Evolutionary conservation across 2,888 invertebrate species (phyloP).

Genomic region (Cryptus armator): DNA sequence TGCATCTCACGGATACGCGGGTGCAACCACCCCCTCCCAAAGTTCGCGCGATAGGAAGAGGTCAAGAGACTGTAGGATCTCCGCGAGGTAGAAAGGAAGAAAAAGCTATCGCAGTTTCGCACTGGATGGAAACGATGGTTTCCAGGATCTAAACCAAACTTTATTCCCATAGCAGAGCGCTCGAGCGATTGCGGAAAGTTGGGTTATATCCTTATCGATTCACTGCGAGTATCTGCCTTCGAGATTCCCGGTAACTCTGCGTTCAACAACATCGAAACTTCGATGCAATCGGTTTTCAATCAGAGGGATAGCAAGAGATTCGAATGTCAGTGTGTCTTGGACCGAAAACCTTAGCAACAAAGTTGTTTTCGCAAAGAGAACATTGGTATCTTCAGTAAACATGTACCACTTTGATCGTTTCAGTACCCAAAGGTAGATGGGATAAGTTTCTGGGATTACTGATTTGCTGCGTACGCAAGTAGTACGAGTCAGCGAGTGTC

Average conservation of each 20-base stretch:
- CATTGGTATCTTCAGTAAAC: background rate
- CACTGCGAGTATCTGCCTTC: background rate
- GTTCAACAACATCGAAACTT: background rate
- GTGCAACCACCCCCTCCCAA: background rate
- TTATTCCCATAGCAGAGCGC: background rate
- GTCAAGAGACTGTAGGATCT: slow-evolving; percentile 32
- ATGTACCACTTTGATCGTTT: background rate
- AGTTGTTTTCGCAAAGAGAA: background rate
- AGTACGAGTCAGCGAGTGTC: slow-evolving; percentile 30
- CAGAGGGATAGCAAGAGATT: background rate
- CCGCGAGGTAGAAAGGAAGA: slow-evolving; percentile 26
- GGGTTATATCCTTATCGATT: slow-evolving; percentile 63
- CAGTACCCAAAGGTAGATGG: background rate
- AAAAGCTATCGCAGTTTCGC: slow-evolving; percentile 32
- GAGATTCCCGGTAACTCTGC: slow-evolving; percentile 23
- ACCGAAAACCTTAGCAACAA: background rate
- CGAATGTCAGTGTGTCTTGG: background rate
- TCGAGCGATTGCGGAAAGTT: background rate
- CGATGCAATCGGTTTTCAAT: slow-evolving; percentile 32
- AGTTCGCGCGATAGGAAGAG: slow-evolving; percentile 54
- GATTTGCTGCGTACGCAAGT: slow-evolving; percentile 14
- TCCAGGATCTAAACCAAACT: slow-evolving; percentile 21
- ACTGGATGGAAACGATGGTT: slow-evolving; percentile 15
- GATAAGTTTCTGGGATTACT: background rate
- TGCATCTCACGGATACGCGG: slow-evolving; percentile 66